phyloP scores from a whole-genome alignment of 2,113 vertebrate species.

The Eolophus roseicapilla region DNA sequence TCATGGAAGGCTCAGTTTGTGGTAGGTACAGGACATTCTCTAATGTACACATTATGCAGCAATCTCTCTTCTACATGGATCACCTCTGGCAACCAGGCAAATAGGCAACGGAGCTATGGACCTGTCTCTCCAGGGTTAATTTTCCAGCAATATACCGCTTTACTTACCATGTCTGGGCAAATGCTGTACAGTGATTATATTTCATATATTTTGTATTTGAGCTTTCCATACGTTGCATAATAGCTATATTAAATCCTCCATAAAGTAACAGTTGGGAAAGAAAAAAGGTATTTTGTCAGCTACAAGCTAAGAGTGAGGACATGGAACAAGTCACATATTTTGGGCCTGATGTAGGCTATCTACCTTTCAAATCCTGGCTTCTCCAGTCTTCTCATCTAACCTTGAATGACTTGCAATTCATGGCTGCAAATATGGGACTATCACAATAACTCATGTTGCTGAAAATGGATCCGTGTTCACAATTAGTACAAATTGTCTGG shows the following conservation, averaged over 20 bases:
- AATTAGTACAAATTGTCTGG: not conserved
- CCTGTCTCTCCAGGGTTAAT: not conserved
- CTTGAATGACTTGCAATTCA: not conserved
- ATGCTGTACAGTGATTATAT: not conserved
- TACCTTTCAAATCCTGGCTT: not conserved
- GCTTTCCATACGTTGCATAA: not conserved
- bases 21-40: not conserved
- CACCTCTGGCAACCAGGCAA: not conserved
- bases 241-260: not conserved
- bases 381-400: not conserved
- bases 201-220: not conserved
- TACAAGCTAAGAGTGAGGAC: not conserved
- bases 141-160: not conserved
- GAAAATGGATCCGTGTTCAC: not conserved
- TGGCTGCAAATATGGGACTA: not conserved
- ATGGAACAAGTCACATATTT: not conserved
- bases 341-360: not conserved
- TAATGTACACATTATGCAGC: not conserved
- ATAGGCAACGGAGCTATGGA: not conserved
- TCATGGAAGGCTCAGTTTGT: not conserved
- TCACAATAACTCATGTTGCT: not conserved
- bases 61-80: not conserved
- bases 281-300: not conserved
- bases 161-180: not conserved
- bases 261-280: not conserved